A percentile compares a stretch with the other conserved stretches of the same genome.
Evolutionary conservation across 2,797 vertebrate genomes (phyloP).

Genomic region (Echeneis naucrates): DNA sequence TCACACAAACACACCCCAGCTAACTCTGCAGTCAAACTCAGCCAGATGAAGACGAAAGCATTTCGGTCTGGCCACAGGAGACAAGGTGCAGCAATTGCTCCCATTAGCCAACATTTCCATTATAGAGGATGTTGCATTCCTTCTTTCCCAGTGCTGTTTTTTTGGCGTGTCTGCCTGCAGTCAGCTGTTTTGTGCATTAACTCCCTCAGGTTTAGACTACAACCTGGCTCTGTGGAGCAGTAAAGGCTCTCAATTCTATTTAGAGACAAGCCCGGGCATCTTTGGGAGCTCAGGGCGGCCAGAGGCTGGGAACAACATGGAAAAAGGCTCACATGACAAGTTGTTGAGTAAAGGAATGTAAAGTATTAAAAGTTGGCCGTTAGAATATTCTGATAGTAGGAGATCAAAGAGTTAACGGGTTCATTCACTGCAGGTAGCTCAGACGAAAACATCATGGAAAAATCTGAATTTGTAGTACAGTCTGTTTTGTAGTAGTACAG

Average conservation of each 20-base stretch:
- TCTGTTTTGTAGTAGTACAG: too few relatives aligned
- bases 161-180: slow-evolving; percentile 49
- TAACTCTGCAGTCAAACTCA: slow-evolving; percentile 60
- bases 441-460: neutral
- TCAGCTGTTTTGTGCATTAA: slow-evolving; percentile 74
- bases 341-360: slow-evolving; percentile 40
- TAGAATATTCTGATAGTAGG: neutral
- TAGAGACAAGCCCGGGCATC: slow-evolving; percentile 56
- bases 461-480: neutral
- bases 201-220: slow-evolving; percentile 63
- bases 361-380: slow-evolving; percentile 9
- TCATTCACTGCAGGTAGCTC: neutral
- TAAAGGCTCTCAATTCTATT: slow-evolving; percentile 65
- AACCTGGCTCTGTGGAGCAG: slow-evolving; percentile 38
- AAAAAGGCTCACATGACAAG: slow-evolving; percentile 51
- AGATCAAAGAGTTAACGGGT: neutral
- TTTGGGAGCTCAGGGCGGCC: slow-evolving; percentile 30
- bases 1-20: slow-evolving; percentile 54
- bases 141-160: slow-evolving; percentile 35
- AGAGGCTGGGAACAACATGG: slow-evolving; percentile 41
- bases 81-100: slow-evolving; percentile 9
- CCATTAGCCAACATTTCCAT: slow-evolving; percentile 52
- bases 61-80: slow-evolving; percentile 42
- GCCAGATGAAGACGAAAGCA: slow-evolving; percentile 51
- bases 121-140: slow-evolving; percentile 58